Evolutionary conservation across 1,140 invertebrate species (phyloP), one percentile per base, ranked within the genome.

Genomic region (Solen grandis): DNA sequence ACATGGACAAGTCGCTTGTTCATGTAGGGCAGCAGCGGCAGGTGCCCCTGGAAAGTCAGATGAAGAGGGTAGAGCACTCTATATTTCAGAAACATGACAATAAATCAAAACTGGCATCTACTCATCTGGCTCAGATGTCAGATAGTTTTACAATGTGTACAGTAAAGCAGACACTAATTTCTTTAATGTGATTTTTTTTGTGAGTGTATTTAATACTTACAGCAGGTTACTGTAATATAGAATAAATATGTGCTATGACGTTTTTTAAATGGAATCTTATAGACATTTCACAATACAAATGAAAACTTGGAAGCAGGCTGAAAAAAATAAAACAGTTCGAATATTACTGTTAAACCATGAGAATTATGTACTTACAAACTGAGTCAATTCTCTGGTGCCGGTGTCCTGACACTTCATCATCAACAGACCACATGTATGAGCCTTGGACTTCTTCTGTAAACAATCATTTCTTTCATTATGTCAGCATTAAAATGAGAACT

Each of bases 361-460:
- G 8, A 46, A 46, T 10, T 19, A 46, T 46, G 41, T 10, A 46
- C 41, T 46, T 46, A 46, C 41, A 46, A 46, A 46, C 41, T 10
- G 8, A 19, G 41, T 46, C 41, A 46, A 19, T 10, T 60, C 54
- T 1, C 22, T 41, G 36, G 55, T 41, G 13, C 55, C 70, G 27
- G 2, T 25, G 10, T 73, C 70, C 36, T 19, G 16, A 38, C 35
- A 60, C 31, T 38, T 73, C 70, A 73, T 73, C 70, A 73, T 59
- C 1, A 73, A 19, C 55, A 73, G 33, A 19, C 70, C 70, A 29
- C 54, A 52, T 46, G 36, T 57, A 16, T 73, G 70, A 10, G 54
- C 36, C 41, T 62, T 73, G 33, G 50, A 46, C 70, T 60, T 73
- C 36, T 25, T 73, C 70, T 73, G 54, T 41, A 60, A 73, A 16